Conservation (phyloP, 2,888 invertebrate species). For the Drosophila kanekoi region DNA sequence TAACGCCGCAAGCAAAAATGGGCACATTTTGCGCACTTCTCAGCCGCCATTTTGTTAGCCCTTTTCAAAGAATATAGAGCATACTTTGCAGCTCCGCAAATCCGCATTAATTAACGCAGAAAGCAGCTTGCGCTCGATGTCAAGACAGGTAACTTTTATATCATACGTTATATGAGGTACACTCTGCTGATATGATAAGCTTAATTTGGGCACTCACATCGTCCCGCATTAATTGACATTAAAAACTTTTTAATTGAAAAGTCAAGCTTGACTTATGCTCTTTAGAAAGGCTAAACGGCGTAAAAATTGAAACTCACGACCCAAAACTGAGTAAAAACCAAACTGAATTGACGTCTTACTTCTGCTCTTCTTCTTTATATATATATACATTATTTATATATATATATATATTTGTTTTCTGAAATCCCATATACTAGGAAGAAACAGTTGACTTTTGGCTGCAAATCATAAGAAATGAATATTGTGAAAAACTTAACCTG, state of each 20-base stretch:
- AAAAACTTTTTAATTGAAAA: constrained; percentile 61
- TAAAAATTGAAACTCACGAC: no score
- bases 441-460: no score
- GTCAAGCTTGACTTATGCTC: constrained; percentile 22
- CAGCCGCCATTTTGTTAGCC: constrained; percentile 32
- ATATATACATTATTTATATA: no score
- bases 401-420: no score
- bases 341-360: no score
- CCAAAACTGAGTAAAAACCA: no score
- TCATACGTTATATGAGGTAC: constrained; percentile 20
- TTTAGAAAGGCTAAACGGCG: no score
- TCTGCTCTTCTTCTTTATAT: no score
- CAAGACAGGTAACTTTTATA: constrained; percentile 30
- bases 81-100: constrained; percentile 39
- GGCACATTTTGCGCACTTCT: constrained; percentile 1
- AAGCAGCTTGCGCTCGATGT: constrained; percentile 12
- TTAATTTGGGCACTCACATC: constrained; percentile 26
- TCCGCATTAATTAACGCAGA: constrained; percentile 54
- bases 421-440: no score
- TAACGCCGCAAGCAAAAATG: constrained; percentile 7
- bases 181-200: constrained; percentile 21
- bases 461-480: no score
- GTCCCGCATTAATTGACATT: constrained; percentile 44
- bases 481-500: not conserved
- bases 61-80: constrained; percentile 32